Evolutionary conservation across 2,113 vertebrate genomes (phyloP).

Genomic region (Indicator indicator): DNA sequence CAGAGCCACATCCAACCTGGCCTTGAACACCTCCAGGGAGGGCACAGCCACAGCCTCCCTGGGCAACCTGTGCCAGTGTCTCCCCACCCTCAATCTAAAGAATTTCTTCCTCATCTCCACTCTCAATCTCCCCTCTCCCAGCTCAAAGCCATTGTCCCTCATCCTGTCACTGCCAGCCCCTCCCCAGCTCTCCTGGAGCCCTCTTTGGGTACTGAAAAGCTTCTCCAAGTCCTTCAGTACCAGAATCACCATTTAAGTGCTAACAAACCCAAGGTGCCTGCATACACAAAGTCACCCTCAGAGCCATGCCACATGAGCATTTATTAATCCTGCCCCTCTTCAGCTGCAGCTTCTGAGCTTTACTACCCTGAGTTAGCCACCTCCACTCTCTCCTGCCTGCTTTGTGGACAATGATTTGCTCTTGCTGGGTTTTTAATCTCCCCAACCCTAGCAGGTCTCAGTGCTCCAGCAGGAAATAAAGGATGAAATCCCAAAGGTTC

Average conservation of each 20-base stretch:
- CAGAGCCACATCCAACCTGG: too few species aligned
- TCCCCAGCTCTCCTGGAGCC: too few species aligned
- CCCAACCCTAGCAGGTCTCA: neutral
- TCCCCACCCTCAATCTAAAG: too few species aligned
- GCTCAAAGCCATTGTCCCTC: too few species aligned
- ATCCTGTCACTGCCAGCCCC: too few species aligned
- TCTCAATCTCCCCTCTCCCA: too few species aligned
- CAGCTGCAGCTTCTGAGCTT: neutral
- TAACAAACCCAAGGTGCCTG: neutral
- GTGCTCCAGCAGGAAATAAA: neutral
- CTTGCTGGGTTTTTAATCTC: fast-evolving
- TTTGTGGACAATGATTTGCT: neutral
- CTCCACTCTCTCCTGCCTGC: neutral
- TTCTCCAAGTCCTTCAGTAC: too few species aligned
- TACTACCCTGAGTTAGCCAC: neutral
- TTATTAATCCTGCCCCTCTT: neutral
- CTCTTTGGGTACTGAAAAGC: too few species aligned
- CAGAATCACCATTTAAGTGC: neutral
- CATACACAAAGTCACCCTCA: neutral
- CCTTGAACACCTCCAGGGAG: too few species aligned
- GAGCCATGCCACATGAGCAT: neutral
- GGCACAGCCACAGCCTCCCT: too few species aligned
- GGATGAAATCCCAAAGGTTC: neutral
- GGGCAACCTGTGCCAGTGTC: too few species aligned
- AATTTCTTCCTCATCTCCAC: too few species aligned